phyloP scores from a whole-genome alignment of 1,140 invertebrate genomes.

The Eumaeus atala region DNA sequence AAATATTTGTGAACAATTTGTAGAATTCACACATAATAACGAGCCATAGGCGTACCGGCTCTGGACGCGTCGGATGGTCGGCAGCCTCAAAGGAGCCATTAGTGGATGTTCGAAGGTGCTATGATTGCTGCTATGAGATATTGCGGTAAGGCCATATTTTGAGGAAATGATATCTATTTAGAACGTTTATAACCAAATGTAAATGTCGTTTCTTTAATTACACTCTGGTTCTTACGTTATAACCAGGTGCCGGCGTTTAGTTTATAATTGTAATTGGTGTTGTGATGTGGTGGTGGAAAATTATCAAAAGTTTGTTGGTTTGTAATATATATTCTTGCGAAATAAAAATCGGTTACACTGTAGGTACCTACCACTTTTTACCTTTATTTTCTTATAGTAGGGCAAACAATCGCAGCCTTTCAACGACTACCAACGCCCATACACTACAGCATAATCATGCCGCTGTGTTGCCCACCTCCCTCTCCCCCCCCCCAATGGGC shows the following conservation, averaged over 20 bases:
- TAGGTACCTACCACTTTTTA: too few relatives aligned
- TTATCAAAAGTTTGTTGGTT: too few relatives aligned
- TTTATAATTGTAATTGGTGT: not conserved
- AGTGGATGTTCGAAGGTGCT: constrained; percentile 40
- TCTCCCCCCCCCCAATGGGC: too few relatives aligned
- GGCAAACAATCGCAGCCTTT: too few relatives aligned
- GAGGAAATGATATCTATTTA: constrained; percentile 28
- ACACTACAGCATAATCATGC: too few relatives aligned
- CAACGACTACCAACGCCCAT: too few relatives aligned
- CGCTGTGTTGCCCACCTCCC: too few relatives aligned
- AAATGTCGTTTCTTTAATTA: constrained; percentile 20
- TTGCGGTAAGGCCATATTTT: constrained; percentile 29
- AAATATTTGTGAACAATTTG: constrained; percentile 73
- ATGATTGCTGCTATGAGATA: constrained; percentile 52
- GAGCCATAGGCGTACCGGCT: too few relatives aligned
- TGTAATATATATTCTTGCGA: too few relatives aligned
- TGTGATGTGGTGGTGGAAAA: too few relatives aligned
- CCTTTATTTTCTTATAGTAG: too few relatives aligned
- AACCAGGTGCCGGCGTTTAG: constrained; percentile 1
- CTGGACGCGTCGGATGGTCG: constrained; percentile 25
- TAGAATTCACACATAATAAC: constrained; percentile 73
- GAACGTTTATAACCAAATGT: constrained; percentile 17
- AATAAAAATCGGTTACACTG: too few relatives aligned
- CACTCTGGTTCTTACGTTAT: constrained; percentile 16
- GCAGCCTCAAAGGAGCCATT: constrained; percentile 60